phyloP scores from a whole-genome alignment of 37 sponge, comb jelly and placozoan genomes.

The Beroe forskalii region DNA sequence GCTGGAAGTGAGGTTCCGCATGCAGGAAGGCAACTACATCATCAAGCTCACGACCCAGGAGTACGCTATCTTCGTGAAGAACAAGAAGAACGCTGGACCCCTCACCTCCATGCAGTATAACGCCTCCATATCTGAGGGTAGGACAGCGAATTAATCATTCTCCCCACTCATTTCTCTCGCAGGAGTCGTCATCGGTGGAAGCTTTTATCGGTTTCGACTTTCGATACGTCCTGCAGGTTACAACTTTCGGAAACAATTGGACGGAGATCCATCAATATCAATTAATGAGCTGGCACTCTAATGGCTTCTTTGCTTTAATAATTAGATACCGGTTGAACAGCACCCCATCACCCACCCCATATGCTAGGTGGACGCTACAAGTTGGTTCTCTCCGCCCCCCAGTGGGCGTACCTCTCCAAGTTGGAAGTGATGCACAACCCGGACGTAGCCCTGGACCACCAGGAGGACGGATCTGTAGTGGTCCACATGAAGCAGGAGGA shows the following conservation, averaged over 20 bases:
- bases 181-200: too few species aligned
- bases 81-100: slow-evolving; percentile 1
- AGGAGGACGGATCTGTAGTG: slow-evolving; percentile 21
- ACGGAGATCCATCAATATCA: too few species aligned
- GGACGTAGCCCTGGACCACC: background rate
- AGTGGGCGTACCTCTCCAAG: slow-evolving; percentile 66
- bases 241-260: too few species aligned
- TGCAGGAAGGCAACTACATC: slow-evolving; percentile 62
- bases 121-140: slow-evolving; percentile 22
- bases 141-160: too few species aligned
- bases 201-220: too few species aligned
- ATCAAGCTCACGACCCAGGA: slow-evolving; percentile 20
- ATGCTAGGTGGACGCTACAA: slow-evolving; percentile 45
- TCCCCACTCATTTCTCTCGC: too few species aligned
- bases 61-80: slow-evolving; percentile 35
- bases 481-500: slow-evolving; percentile 21
- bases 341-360: too few species aligned
- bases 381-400: slow-evolving; percentile 39
- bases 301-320: too few species aligned
- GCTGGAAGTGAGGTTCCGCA: background rate
- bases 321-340: too few species aligned
- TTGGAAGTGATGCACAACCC: slow-evolving; percentile 38
- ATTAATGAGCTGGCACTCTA: too few species aligned
- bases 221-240: too few species aligned
- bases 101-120: slow-evolving; percentile 51